Evolutionary conservation across 2,113 vertebrate species (phyloP).

Genomic region (Synodontis membranacea): DNA sequence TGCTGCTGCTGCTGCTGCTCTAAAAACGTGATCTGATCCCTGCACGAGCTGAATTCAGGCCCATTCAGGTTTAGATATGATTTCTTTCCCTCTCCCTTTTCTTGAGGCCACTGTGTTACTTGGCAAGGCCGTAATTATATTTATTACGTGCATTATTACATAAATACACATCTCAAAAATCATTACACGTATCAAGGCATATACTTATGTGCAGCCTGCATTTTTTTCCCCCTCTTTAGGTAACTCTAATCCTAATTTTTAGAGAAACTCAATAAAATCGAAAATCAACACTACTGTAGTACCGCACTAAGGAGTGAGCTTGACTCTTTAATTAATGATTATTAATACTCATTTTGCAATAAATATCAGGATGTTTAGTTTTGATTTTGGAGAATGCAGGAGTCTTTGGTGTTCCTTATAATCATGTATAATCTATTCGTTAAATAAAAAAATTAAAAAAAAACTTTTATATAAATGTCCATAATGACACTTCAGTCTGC

Average conservation of each 20-base stretch:
- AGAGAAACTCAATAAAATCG: neutral
- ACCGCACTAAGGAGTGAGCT: neutral
- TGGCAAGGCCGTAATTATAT: constrained; percentile 25
- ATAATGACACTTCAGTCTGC: neutral
- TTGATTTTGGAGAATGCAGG: neutral
- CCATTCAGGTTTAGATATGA: constrained; percentile 61
- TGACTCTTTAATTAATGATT: neutral
- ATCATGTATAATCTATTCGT: neutral
- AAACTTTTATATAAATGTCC: neutral
- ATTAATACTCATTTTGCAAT: neutral
- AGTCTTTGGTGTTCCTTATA: neutral
- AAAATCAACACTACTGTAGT: neutral
- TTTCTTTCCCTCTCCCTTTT: constrained; percentile 47
- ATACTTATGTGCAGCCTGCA: no score
- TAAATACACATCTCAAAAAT: constrained; percentile 18
- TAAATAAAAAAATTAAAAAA: no score
- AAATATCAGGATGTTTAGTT: neutral
- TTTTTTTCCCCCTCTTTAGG: neutral
- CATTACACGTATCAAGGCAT: neutral
- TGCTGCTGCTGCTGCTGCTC: constrained; percentile 53
- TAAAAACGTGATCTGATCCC: constrained; percentile 72
- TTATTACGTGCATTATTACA: constrained; percentile 25
- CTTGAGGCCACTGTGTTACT: constrained; percentile 18
- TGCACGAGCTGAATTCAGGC: constrained; percentile 62
- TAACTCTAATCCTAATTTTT: no score